Base-by-base conservation (phyloP, 2,113 vertebrate genomes). In the Pelmatolapia mariae region DNA sequence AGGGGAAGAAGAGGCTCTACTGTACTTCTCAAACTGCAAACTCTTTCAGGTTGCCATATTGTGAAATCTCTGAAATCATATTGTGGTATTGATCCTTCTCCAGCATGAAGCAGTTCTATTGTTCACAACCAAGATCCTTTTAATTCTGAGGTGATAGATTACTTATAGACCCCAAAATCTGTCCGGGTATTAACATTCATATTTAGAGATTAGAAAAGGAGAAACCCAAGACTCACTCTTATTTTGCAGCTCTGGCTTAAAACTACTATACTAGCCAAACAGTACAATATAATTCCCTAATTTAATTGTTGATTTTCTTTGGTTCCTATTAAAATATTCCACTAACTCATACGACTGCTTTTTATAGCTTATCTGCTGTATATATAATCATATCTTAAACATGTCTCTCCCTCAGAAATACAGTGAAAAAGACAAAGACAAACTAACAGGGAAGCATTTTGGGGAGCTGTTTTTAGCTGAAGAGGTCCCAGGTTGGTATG, bases 401-500 rank as follows among this genome's bases (percentile, higher is more conserved):
- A 52, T 15, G 12, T 26, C 7, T 76, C 45, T 66, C 45, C 59
- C 79, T 66, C 26, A 80, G 54, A 90, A 88, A 90, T 80, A 19
- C 1, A 43, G 22, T 1, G 3, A 45, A 47, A 82, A 79, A 73
- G 78, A 83, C 31, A 80, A 73, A 89, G 66, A 36, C 56, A 85
- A 89, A 84, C 71, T 1, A 80, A 83, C 76, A 85, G 89, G 56
- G 47, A 88, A 83, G 81, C 79, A 84, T 89, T 91, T 89, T 56
- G 78, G 61, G 83, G 54, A 83, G 86, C 90, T 91, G 88, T 92
- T 94, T 94, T 94, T 91, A 94, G 89, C 89, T 78, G 66, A 87
- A 94, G 45, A 90, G 86, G 87, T 92, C 90, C 80, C 85, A 84
- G 83, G 91, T 87, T 88, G 89, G 81, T 89, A 88, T 89, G 89